A percentile compares a stretch with the other conserved stretches of the same genome.
phyloP scores from a whole-genome alignment of 2,113 vertebrate genomes.

The Phylloscopus trochilus region DNA sequence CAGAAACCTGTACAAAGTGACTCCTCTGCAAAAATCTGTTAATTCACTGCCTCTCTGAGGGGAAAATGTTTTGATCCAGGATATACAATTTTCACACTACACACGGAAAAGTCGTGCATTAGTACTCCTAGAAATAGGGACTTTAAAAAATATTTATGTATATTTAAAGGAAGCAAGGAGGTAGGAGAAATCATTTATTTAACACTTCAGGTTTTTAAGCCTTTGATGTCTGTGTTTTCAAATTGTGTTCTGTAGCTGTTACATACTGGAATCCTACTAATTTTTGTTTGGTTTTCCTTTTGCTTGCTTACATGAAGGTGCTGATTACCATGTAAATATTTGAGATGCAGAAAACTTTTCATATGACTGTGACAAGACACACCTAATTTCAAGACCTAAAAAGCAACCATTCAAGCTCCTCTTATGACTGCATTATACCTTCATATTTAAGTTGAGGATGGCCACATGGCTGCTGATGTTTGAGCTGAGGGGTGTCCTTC shows the following conservation, averaged over 20 bases:
- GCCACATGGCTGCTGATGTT: background rate
- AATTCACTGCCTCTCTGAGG: background rate
- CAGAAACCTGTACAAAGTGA: background rate
- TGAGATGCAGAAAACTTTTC: background rate
- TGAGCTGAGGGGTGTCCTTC: background rate
- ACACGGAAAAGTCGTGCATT: background rate
- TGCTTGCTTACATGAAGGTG: background rate
- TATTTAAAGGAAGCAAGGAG: background rate
- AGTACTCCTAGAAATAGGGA: background rate
- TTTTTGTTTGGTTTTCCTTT: background rate
- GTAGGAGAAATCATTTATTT: background rate
- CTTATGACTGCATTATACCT: background rate
- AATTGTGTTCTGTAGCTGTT: background rate
- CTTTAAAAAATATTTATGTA: background rate
- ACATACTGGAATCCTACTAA: background rate
- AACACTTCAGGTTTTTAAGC: background rate
- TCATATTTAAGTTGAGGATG: background rate
- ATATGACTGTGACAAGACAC: background rate
- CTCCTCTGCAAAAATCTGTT: background rate
- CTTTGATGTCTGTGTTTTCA: background rate
- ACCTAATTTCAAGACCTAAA: background rate
- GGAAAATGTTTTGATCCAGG: background rate
- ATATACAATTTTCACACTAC: background rate
- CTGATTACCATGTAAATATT: accelerated
- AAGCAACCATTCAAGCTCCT: background rate